A percentile compares a stretch with the other conserved stretches of the same genome.
Conservation (phyloP, 2,113 vertebrate genomes). For the Ceyx margarethae region DNA sequence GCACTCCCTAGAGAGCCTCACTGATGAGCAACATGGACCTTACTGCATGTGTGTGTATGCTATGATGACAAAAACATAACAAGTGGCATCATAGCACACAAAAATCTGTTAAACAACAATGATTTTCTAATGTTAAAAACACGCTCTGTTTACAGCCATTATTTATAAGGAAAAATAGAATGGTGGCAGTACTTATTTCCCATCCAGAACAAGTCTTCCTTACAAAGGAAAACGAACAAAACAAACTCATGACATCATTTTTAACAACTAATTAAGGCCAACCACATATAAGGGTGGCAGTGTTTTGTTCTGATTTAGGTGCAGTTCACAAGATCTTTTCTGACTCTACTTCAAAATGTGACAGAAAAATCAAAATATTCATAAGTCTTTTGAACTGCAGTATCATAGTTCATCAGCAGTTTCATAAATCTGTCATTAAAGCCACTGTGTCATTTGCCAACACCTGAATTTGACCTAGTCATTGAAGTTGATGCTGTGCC, state of each 20-base stretch:
- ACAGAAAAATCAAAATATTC: slow-evolving; percentile 5
- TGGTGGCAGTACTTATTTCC: not conserved
- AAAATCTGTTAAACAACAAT: not conserved
- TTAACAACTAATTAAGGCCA: not conserved
- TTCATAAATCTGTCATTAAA: slow-evolving; percentile 45
- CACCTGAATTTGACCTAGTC: slow-evolving; percentile 65
- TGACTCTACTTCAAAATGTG: slow-evolving; percentile 31
- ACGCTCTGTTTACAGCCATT: not conserved
- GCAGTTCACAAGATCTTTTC: slow-evolving; percentile 36
- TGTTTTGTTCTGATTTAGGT: slow-evolving; percentile 52
- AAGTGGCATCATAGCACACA: not conserved
- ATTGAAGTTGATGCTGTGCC: slow-evolving; percentile 57
- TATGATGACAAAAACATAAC: slow-evolving; percentile 9
- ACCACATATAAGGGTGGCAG: not conserved
- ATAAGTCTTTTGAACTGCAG: not conserved
- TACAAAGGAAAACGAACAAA: not conserved
- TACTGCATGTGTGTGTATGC: not conserved
- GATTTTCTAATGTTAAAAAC: not conserved
- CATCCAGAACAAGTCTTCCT: not conserved
- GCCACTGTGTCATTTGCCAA: not conserved
- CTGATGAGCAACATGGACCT: not conserved
- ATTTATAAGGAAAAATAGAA: not conserved
- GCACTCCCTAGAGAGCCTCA: not conserved
- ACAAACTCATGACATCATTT: not conserved
- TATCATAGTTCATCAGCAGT: not conserved